Percentiles rank a stretch among this genome's conserved stretches.
Conservation (phyloP, 2,113 vertebrate species). For the Tachysurus fulvidraco region DNA sequence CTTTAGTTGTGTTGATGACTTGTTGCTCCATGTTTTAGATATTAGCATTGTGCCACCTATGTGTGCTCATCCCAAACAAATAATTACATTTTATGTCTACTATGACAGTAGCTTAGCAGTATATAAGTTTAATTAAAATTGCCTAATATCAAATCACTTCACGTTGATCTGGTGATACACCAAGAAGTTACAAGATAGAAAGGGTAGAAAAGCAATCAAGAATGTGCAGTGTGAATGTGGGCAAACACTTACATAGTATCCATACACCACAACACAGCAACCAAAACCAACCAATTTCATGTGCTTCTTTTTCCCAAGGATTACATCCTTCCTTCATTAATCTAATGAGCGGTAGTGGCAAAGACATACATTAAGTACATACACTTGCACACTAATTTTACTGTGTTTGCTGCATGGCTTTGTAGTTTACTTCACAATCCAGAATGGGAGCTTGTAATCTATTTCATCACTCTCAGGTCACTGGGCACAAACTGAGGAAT, state of each 20-base stretch:
- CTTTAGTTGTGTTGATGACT: not conserved
- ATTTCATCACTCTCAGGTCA: conserved; percentile 29
- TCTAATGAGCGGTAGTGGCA: not conserved
- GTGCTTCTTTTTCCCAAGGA: not conserved
- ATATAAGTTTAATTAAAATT: not conserved
- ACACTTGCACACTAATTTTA: conserved; percentile 32
- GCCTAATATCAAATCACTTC: not conserved
- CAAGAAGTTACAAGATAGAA: not conserved
- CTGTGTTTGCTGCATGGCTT: conserved; percentile 45
- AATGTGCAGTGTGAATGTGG: not conserved
- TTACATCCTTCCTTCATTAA: conserved; percentile 27
- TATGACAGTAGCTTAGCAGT: not conserved
- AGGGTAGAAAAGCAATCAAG: not conserved
- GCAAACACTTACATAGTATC: conserved; percentile 4
- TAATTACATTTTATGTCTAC: not conserved
- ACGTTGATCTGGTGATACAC: not conserved
- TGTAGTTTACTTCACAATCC: conserved; percentile 33
- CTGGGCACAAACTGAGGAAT: conserved; percentile 27
- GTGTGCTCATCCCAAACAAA: not conserved
- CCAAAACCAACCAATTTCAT: conserved; percentile 14
- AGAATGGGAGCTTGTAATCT: conserved; percentile 19
- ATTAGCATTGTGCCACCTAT: not conserved
- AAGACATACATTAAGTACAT: not conserved
- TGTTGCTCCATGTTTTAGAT: not conserved
- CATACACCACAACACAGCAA: conserved; percentile 1